These are phyloP conservation scores for Platyscapa corneri DNA, from an alignment of 1,140 invertebrate genomes.

Conservation along the genomic window DNA sequence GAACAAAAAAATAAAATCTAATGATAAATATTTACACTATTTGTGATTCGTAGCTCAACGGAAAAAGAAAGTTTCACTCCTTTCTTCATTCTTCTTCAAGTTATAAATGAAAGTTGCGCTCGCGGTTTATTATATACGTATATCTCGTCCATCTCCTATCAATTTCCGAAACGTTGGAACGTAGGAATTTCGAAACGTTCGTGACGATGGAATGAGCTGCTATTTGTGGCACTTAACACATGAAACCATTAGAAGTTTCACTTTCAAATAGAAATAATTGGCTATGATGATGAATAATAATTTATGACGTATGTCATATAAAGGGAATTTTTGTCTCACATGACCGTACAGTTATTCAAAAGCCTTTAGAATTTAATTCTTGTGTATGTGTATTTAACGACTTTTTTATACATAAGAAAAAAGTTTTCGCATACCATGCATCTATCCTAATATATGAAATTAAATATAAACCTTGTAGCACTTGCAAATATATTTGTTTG, in stretches of 20 bases:
- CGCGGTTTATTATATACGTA: not conserved
- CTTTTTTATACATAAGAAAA: not conserved
- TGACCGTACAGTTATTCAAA: not conserved
- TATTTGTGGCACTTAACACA: slow-evolving; percentile 23
- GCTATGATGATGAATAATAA: slow-evolving; percentile 25
- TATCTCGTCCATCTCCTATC: slow-evolving; percentile 28
- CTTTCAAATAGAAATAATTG: slow-evolving; percentile 37
- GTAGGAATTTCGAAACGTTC: slow-evolving; percentile 31
- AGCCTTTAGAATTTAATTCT: slow-evolving; percentile 2
- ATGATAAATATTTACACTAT: slow-evolving; percentile 21
- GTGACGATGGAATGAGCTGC: not conserved
- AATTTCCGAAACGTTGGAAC: slow-evolving; percentile 34
- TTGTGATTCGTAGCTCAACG: not conserved
- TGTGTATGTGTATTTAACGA: not conserved
- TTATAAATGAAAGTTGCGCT: slow-evolving; percentile 41
- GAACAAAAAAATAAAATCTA: not conserved
- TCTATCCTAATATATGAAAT: not conserved
- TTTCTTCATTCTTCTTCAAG: slow-evolving; percentile 11
- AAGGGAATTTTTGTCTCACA: not conserved
- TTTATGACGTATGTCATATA: slow-evolving; percentile 28
- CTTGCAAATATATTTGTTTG: not conserved
- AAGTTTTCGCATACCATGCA: not conserved
- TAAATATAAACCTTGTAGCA: not conserved
- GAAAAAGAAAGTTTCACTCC: slow-evolving; percentile 41
- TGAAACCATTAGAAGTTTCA: slow-evolving; percentile 16